These are phyloP conservation scores for Tachyglossus aculeatus DNA, from an alignment of 2,797 vertebrate species.

Conservation along the genomic window DNA sequence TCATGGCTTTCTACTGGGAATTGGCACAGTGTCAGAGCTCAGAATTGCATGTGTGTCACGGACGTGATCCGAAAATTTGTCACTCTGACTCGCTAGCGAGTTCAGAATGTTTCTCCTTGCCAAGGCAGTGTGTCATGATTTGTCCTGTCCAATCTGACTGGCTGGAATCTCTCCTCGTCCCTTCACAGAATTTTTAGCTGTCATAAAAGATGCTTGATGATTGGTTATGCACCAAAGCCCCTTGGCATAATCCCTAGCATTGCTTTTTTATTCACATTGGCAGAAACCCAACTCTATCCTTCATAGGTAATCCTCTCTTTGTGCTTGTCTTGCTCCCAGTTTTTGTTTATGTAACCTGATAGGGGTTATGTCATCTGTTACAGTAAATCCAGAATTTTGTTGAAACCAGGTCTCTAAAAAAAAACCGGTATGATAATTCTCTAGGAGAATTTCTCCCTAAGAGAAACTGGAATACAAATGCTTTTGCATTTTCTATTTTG, in stretches of 20 bases:
- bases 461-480: no score
- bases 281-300: not conserved
- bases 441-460: no score
- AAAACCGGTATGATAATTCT: no score
- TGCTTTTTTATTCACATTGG: not conserved
- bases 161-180: not conserved
- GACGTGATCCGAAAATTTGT: not conserved
- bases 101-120: not conserved
- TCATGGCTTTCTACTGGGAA: not conserved
- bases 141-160: not conserved
- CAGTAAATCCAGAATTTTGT: no score
- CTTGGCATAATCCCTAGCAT: not conserved
- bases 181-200: not conserved
- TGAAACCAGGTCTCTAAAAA: no score
- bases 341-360: no score
- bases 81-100: not conserved
- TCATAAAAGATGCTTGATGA: not conserved
- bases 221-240: accelerated
- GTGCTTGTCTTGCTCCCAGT: not conserved
- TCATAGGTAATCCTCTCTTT: not conserved
- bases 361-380: no score
- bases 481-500: no score
- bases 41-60: accelerated
- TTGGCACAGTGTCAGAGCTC: not conserved
- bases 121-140: not conserved